Evolutionary conservation across 2,113 vertebrate genomes (phyloP).

Genomic region (Planiliza haematocheilus): DNA sequence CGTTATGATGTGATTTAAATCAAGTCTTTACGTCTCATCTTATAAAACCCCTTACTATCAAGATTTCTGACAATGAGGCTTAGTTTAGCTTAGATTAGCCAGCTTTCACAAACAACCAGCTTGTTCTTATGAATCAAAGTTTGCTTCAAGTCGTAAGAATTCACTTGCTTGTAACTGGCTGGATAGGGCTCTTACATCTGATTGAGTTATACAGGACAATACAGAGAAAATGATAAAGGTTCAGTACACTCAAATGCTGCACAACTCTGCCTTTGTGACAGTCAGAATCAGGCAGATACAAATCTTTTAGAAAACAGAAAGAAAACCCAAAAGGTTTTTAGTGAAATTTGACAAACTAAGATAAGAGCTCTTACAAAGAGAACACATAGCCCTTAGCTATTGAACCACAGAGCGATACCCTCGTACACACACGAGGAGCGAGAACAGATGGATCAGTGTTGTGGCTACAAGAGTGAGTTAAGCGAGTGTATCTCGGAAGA

Average conservation of each 20-base stretch:
- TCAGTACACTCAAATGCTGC: slow-evolving; percentile 2
- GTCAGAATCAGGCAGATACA: slow-evolving; percentile 29
- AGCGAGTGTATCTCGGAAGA: slow-evolving; percentile 67
- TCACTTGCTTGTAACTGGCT: too few relatives aligned
- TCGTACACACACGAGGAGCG: slow-evolving; percentile 17
- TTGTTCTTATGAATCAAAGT: too few relatives aligned
- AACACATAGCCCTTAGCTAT: slow-evolving; percentile 57
- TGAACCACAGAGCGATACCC: background rate
- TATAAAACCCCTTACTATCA: too few relatives aligned
- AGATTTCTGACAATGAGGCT: too few relatives aligned
- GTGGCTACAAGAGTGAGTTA: slow-evolving; percentile 73
- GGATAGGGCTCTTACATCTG: background rate
- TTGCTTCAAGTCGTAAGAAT: too few relatives aligned
- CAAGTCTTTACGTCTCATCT: too few relatives aligned
- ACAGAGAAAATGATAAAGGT: background rate
- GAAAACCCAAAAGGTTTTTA: slow-evolving; percentile 54
- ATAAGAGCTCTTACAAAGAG: slow-evolving; percentile 67
- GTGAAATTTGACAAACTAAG: slow-evolving; percentile 67
- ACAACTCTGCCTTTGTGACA: slow-evolving; percentile 3
- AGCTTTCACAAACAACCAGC: too few relatives aligned
- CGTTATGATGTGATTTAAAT: too few relatives aligned
- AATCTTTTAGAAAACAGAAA: slow-evolving; percentile 40
- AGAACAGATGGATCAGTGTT: slow-evolving; percentile 72
- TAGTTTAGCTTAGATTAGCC: too few relatives aligned
- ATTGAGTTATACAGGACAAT: background rate